These are phyloP conservation scores for Lamprotornis superbus DNA, from an alignment of 2,113 vertebrate genomes.

Conservation along the genomic window DNA sequence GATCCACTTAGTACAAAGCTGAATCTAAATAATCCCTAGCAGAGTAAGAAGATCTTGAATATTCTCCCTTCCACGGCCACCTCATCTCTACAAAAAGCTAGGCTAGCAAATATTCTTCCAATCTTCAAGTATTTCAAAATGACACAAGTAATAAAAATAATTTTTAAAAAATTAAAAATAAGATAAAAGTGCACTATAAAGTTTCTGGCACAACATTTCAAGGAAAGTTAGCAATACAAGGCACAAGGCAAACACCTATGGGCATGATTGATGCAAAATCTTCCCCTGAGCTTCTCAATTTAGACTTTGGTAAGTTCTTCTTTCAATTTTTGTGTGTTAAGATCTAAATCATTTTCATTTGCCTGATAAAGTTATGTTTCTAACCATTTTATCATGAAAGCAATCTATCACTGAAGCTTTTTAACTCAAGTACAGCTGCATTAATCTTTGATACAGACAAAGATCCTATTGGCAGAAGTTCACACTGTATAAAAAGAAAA, in stretches of 20 bases:
- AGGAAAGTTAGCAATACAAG: background rate
- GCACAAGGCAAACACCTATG: background rate
- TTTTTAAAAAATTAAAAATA: fast-evolving
- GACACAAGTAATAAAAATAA: background rate
- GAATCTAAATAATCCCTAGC: background rate
- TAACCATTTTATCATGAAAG: background rate
- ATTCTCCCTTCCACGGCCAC: background rate
- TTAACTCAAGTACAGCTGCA: background rate
- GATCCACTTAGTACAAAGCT: background rate
- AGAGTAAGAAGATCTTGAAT: background rate
- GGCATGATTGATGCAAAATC: background rate
- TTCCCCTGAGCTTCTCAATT: background rate
- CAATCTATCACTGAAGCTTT: background rate
- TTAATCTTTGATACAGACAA: background rate
- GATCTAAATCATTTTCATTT: background rate
- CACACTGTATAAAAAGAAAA: background rate
- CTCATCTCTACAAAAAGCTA: background rate
- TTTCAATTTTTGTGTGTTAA: background rate
- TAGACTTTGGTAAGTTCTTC: background rate
- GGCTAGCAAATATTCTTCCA: background rate
- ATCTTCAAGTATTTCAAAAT: background rate
- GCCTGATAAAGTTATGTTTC: background rate
- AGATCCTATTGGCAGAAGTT: background rate
- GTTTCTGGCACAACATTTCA: background rate
- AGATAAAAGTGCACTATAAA: background rate